A percentile compares a stretch with the other conserved stretches of the same genome.
Evolutionary conservation across 1,140 invertebrate genomes (phyloP).

Genomic region (Thaumetopoea pityocampa): DNA sequence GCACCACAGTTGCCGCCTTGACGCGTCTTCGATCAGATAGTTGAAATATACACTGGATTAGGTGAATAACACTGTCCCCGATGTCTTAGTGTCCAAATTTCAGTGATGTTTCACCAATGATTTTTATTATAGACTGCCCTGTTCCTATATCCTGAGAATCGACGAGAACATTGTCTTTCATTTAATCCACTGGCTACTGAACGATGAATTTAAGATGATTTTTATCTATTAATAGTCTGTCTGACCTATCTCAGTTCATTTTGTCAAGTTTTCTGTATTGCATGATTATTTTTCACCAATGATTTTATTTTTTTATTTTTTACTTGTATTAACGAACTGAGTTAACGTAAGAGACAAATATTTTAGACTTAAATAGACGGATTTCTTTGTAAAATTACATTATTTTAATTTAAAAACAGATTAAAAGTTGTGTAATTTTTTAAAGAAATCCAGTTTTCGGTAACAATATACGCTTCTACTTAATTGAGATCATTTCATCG

Average conservation of each 20-base stretch:
- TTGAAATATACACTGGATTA: constrained; percentile 51
- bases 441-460: constrained; percentile 26
- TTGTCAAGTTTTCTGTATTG: constrained; percentile 24
- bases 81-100: constrained; percentile 66
- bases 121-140: constrained; percentile 65
- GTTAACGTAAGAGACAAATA: constrained; percentile 34
- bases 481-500: constrained; percentile 62
- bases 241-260: constrained; percentile 50
- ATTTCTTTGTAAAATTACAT: constrained; percentile 22
- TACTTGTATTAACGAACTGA: constrained; percentile 35
- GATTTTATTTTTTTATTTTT: constrained; percentile 25
- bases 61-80: constrained; percentile 49
- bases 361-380: constrained; percentile 11
- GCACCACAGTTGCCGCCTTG: constrained; percentile 29
- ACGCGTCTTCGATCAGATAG: constrained; percentile 62
- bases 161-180: constrained; percentile 42
- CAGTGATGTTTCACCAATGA: constrained; percentile 72
- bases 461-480: constrained; percentile 60
- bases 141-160: constrained; percentile 67
- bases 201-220: constrained; percentile 44
- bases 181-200: constrained; percentile 58
- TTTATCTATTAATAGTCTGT: constrained; percentile 26
- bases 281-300: constrained; percentile 15
- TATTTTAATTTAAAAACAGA: neutral
- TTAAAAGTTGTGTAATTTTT: constrained; percentile 30